These are phyloP conservation scores for Callimorpha dominula DNA, from an alignment of 2,888 invertebrate genomes.

Conservation along the genomic window DNA sequence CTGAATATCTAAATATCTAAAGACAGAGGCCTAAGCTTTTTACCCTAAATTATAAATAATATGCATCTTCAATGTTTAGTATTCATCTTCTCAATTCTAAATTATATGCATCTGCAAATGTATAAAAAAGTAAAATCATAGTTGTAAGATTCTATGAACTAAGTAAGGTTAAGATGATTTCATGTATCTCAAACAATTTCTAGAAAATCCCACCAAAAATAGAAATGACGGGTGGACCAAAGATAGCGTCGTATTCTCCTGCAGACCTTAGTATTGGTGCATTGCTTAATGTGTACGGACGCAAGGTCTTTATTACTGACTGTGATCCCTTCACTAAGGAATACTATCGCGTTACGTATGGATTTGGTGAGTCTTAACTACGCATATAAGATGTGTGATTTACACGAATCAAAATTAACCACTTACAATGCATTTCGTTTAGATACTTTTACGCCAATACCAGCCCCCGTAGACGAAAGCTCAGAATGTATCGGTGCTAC, in stretches of 20 bases:
- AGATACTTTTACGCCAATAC: constrained; percentile 89
- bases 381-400: not conserved
- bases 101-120: too few relatives aligned
- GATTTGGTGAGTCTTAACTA: constrained; percentile 78
- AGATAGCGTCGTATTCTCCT: constrained; percentile 87
- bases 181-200: constrained; percentile 12
- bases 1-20: too few relatives aligned
- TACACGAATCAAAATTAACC: not conserved
- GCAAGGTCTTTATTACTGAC: constrained; percentile 92
- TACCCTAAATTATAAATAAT: too few relatives aligned
- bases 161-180: not conserved
- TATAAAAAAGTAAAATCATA: too few relatives aligned
- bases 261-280: constrained; percentile 94
- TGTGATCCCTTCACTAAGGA: constrained; percentile 95
- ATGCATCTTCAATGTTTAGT: too few relatives aligned
- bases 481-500: constrained; percentile 64
- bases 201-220: constrained; percentile 76
- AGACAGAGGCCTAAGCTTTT: too few relatives aligned
- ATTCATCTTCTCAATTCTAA: too few relatives aligned
- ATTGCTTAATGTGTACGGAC: constrained; percentile 92
- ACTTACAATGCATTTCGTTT: constrained; percentile 34
- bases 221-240: constrained; percentile 79
- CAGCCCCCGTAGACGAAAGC: constrained; percentile 75
- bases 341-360: constrained; percentile 91
- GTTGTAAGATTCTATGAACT: not conserved